Base-by-base conservation (phyloP, 2,888 invertebrate species). In the Achlya flavicornis region DNA sequence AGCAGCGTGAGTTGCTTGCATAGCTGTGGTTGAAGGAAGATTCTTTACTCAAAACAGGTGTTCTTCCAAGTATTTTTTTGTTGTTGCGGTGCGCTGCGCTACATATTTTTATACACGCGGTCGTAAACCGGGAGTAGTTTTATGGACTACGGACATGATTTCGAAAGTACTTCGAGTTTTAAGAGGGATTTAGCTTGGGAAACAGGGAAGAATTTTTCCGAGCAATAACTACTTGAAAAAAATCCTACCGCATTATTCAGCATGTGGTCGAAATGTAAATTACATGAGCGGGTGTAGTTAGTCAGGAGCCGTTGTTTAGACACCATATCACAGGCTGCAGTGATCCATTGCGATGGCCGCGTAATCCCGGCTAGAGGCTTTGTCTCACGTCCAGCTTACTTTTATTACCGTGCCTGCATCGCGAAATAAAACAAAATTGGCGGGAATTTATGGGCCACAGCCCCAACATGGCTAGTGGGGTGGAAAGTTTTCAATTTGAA, bases 401-500 rank as follows among this genome's bases (percentile, higher is more conserved):
- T 93, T 93, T 93, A 93, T 92, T 92, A 92, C 93, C 88, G 88
- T 89, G 91, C 91, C 92, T 91, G 92, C 89, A 93, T 91, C 86
- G 85, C 86, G 89, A 92, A 93, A 92, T 93, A 93, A 93, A 93
- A 93, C 93, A 93, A 93, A 93, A 93, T 93, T 93, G 93, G 89
- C 91, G 88, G 89, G 91, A 93, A 93, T 93, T 93, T 93, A 93
- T 92, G 90, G 88, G 84, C 89, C 89, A 83, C 89, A 87, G 88
- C 85, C 91, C 86, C 85, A 85, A 80, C 84, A 87, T 85, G 89
- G 90, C 91, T 89, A 91, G 91, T 92, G 91, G 92, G 92, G 92
- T 88, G 91, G 91, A 91, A 92, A 93, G 90, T 92, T 93, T 93
- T 93, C 93, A 93, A 93, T 93, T 92, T 92, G 92, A 92, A 93